Conservation (phyloP, 2,113 vertebrate genomes). For the Dryoscopus gambensis region DNA sequence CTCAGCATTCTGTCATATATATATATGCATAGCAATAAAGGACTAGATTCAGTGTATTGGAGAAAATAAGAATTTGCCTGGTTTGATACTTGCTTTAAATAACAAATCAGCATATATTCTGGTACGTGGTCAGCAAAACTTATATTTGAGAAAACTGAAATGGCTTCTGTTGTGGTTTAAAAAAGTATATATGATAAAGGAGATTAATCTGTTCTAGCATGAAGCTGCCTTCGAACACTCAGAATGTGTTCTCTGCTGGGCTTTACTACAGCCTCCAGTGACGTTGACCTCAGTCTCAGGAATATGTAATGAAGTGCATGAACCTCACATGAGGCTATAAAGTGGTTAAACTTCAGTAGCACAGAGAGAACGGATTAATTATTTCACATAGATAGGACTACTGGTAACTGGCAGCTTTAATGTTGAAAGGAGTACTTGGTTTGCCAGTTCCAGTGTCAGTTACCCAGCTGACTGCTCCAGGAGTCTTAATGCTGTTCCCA, state of each 20-base stretch:
- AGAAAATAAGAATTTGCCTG: not conserved
- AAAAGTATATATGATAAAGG: not conserved
- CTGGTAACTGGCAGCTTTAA: not conserved
- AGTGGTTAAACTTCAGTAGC: not conserved
- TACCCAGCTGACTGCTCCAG: not conserved
- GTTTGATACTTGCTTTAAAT: not conserved
- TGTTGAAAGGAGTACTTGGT: not conserved
- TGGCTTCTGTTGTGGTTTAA: not conserved
- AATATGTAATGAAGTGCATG: not conserved
- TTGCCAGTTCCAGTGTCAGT: not conserved
- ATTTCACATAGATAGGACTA: not conserved
- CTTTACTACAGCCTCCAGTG: not conserved
- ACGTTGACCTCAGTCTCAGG: constrained; percentile 6
- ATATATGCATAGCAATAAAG: not conserved
- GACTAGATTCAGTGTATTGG: not conserved
- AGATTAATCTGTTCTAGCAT: not conserved
- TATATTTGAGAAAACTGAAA: not conserved
- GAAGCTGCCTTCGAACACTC: not conserved
- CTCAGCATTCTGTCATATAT: not conserved
- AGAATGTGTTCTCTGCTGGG: constrained; percentile 1
- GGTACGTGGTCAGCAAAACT: not conserved
- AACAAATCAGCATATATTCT: not conserved
- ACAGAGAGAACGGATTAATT: not conserved
- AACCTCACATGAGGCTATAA: not conserved
- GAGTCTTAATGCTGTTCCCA: not conserved